Percentiles rank a stretch among this genome's conserved stretches.
Evolutionary conservation across 2,888 invertebrate species (phyloP).

Genomic region (Eupithecia exiguata): DNA sequence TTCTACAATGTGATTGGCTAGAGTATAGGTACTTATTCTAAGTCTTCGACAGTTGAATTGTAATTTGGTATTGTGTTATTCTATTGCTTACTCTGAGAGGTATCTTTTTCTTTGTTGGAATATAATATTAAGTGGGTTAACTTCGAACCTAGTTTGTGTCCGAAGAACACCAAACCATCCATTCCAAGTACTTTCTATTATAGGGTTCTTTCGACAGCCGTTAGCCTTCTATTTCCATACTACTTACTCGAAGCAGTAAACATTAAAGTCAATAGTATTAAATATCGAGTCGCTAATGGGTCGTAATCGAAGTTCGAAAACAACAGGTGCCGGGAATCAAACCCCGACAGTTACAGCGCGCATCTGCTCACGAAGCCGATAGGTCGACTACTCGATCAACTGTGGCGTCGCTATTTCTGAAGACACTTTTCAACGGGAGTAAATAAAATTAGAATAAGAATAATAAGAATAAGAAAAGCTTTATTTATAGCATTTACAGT

Average conservation of each 20-base stretch:
- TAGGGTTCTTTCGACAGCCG: neutral
- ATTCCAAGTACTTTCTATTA: neutral
- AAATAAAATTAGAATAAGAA: too few species aligned
- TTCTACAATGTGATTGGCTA: too few species aligned
- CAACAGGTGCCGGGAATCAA: slow-evolving; percentile 81
- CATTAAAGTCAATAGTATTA: slow-evolving; percentile 60
- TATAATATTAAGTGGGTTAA: neutral
- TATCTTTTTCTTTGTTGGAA: neutral
- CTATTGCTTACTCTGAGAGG: neutral
- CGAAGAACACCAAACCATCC: too few species aligned
- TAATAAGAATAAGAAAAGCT: too few species aligned
- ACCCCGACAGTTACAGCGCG: slow-evolving; percentile 70
- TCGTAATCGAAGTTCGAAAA: slow-evolving; percentile 77
- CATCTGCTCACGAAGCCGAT: slow-evolving; percentile 66
- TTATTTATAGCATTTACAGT: too few species aligned
- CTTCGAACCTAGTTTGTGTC: too few species aligned
- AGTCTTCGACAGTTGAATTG: too few species aligned
- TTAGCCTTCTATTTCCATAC: slow-evolving; percentile 23
- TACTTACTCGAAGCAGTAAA: slow-evolving; percentile 31
- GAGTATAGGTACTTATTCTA: too few species aligned
- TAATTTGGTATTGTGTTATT: too few species aligned
- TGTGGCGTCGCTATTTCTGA: slow-evolving; percentile 58
- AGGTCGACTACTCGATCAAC: slow-evolving; percentile 25
- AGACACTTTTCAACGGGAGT: slow-evolving; percentile 26
- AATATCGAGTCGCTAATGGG: slow-evolving; percentile 78